Conservation (phyloP, 2,113 vertebrate species). For the Tympanuchus pallidicinctus region DNA sequence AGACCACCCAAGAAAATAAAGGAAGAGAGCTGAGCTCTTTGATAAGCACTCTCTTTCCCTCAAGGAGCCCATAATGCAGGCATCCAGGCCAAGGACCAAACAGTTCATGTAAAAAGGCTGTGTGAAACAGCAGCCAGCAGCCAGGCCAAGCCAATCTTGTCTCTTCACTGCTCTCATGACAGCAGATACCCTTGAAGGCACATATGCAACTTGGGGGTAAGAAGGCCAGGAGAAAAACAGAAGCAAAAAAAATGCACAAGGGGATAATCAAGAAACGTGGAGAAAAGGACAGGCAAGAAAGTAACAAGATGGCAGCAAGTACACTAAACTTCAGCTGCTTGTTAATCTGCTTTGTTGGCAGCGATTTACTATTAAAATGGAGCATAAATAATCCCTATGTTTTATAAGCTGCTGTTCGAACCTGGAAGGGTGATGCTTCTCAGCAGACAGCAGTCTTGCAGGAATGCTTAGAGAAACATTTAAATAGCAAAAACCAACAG, state of each 20-base stretch:
- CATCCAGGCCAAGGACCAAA: neutral
- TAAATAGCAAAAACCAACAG: constrained; percentile 7
- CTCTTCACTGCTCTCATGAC: neutral
- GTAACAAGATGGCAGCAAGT: neutral
- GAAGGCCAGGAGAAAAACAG: neutral
- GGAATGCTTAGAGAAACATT: constrained; percentile 26
- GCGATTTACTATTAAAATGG: neutral
- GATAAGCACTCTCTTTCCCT: neutral
- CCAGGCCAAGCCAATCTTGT: neutral
- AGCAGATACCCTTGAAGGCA: neutral
- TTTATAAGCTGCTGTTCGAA: neutral
- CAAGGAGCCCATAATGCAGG: neutral
- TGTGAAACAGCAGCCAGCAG: neutral
- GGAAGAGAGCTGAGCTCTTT: neutral
- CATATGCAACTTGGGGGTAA: neutral
- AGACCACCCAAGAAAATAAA: neutral
- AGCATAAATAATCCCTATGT: neutral
- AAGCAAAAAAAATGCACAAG: neutral
- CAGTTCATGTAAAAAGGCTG: neutral
- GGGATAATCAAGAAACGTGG: neutral
- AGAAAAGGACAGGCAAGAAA: constrained; percentile 30
- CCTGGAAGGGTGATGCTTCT: neutral
- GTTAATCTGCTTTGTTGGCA: neutral
- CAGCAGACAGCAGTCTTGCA: neutral
- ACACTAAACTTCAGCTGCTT: neutral